These are phyloP conservation scores for Ephialtes manifestator DNA, from an alignment of 2,888 invertebrate species.

Conservation along the genomic window DNA sequence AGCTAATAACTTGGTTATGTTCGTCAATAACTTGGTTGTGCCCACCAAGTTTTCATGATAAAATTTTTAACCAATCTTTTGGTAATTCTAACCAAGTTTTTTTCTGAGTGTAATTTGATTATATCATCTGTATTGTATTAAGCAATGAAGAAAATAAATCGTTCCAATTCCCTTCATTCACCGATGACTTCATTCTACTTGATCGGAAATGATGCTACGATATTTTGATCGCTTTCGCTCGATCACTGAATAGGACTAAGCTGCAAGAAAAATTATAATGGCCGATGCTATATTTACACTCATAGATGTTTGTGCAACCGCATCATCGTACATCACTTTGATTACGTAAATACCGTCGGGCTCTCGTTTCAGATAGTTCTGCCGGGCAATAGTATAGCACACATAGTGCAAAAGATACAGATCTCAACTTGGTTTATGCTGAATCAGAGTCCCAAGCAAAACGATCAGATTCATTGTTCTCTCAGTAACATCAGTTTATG, in stretches of 20 bases:
- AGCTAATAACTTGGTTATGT: too few species aligned
- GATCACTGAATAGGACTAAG: background rate
- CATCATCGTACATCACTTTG: slow-evolving; percentile 31
- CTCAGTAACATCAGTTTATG: background rate
- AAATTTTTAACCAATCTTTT: too few species aligned
- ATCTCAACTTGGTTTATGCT: slow-evolving; percentile 9
- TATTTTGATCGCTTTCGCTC: background rate
- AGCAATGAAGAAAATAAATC: background rate
- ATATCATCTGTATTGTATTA: background rate
- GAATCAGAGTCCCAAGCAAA: slow-evolving; percentile 16
- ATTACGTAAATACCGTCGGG: slow-evolving; percentile 33
- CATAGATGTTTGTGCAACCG: slow-evolving; percentile 16
- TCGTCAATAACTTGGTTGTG: too few species aligned
- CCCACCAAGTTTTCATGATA: too few species aligned
- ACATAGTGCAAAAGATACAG: background rate
- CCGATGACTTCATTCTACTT: background rate
- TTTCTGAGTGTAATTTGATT: too few species aligned
- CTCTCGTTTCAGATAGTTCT: slow-evolving; percentile 18
- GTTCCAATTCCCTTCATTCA: background rate
- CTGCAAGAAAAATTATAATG: background rate
- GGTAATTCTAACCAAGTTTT: too few species aligned
- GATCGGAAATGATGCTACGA: background rate
- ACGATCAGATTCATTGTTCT: slow-evolving; percentile 3
- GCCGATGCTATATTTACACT: background rate
- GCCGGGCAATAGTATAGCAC: background rate